These are phyloP conservation scores for human DNA, from an alignment of 2,113 vertebrate species.

Conservation along the genomic window GRCh38 chr3:19186501-19187000, in stretches of 20 bases:
- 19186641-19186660: slow-evolving; percentile 3
- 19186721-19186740: background rate
- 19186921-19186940: background rate
- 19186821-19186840: background rate
- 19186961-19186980: background rate
- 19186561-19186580: background rate
- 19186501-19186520: slow-evolving; percentile 43
- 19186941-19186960: background rate
- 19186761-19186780: background rate
- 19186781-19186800: background rate
- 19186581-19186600: slow-evolving; percentile 42
- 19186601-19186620: background rate
- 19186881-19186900: background rate
- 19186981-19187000: background rate
- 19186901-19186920: background rate
- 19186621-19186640: background rate
- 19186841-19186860: background rate
- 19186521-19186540: background rate
- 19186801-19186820: rapidly evolving
- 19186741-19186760: background rate
- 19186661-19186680: slow-evolving; percentile 4
- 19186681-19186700: background rate
- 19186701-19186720: background rate
- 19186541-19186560: background rate
- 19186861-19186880: background rate